Evolutionary conservation across 2,797 vertebrate genomes (phyloP).

Genomic region (Chloroceryle amazona): DNA sequence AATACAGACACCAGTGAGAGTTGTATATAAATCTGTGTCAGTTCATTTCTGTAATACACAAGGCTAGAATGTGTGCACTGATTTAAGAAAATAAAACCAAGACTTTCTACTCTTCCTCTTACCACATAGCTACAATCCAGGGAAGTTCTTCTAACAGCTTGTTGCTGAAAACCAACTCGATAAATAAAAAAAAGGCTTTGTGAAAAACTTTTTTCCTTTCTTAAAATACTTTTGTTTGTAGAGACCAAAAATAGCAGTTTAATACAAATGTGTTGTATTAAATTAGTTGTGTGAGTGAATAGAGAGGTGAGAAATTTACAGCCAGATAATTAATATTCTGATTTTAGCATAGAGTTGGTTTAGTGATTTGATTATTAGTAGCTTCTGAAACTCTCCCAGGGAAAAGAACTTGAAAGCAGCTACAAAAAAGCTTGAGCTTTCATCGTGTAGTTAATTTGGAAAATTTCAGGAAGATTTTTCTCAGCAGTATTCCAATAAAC

Average conservation of each 20-base stretch:
- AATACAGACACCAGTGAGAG: neutral
- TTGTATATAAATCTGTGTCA: neutral
- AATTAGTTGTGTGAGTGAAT: neutral
- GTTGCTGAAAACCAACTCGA: neutral
- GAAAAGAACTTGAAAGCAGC: neutral
- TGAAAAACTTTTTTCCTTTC: neutral
- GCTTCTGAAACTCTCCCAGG: neutral
- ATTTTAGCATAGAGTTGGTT: neutral
- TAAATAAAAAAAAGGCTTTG: too few relatives aligned
- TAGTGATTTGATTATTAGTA: neutral
- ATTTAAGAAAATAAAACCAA: neutral
- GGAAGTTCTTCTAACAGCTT: neutral
- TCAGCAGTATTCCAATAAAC: neutral
- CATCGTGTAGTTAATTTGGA: neutral
- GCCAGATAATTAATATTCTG: neutral
- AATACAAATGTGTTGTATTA: neutral
- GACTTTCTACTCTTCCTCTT: neutral
- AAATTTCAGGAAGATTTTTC: neutral
- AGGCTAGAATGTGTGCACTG: neutral
- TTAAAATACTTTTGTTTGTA: neutral
- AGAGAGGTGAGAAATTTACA: neutral
- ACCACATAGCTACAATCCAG: neutral
- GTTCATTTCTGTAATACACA: neutral
- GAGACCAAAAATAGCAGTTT: neutral
- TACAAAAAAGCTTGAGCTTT: neutral